phyloP scores from a whole-genome alignment of 2,888 invertebrate species.

The Willowsia nigromaculata region DNA sequence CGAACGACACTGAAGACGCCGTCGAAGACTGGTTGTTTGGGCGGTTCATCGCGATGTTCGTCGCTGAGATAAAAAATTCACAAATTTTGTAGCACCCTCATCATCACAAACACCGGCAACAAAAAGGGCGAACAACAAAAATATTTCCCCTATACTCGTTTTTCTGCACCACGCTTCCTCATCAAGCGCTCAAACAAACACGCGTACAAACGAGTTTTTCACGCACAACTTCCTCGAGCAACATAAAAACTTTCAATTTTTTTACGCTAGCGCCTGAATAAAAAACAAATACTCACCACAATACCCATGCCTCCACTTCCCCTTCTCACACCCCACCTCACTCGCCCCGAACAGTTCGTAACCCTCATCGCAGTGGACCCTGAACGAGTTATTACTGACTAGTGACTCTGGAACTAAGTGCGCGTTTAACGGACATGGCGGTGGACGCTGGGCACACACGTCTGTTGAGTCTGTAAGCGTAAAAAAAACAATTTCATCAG shows the following conservation, averaged over 20 bases:
- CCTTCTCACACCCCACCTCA: slow-evolving; percentile 64
- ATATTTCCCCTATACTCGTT: neutral
- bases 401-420: slow-evolving; percentile 74
- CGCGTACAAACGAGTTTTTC: neutral
- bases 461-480: slow-evolving; percentile 55
- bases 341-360: slow-evolving; percentile 90
- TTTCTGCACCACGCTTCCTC: neutral
- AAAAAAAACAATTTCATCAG: neutral
- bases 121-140: too few relatives aligned
- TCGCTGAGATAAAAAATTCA: slow-evolving; percentile 83
- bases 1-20: slow-evolving; percentile 81
- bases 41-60: slow-evolving; percentile 91
- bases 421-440: slow-evolving; percentile 76
- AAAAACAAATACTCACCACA: slow-evolving; percentile 66
- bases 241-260: slow-evolving; percentile 22
- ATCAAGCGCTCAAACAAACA: neutral
- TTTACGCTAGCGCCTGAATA: neutral
- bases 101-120: neutral
- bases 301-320: slow-evolving; percentile 71
- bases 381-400: slow-evolving; percentile 63
- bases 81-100: neutral
- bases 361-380: slow-evolving; percentile 86
- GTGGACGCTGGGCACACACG: slow-evolving; percentile 67
- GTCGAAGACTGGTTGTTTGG: slow-evolving; percentile 95
- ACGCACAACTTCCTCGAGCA: too few relatives aligned